Evolutionary conservation across 1,140 invertebrate species (phyloP), one percentile per base, ranked within the genome.

Genomic region (Megalopta genalis): DNA sequence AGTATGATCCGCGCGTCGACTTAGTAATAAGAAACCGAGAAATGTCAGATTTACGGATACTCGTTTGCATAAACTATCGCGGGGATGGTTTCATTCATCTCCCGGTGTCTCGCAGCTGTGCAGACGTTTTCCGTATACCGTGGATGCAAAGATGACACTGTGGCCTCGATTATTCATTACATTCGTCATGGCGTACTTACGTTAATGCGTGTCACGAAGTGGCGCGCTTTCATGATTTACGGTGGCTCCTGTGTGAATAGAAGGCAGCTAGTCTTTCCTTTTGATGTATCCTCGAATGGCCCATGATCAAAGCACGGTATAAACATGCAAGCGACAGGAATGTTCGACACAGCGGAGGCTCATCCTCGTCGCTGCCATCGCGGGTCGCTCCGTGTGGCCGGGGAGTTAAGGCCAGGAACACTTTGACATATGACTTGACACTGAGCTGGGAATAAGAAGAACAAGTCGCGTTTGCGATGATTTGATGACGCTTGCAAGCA

Each of bases 171-270:
- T 72, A 72, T 72, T 78, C 60, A 64, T 72, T 72, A 64, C 68
- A 57, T 54, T 78, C 49, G 68, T 72, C 46, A 46, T 57, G 37
- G 37, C 25, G 69, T 72, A 57, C 46, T 78, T 78, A 78, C 25
- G n/a, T 37, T 72, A 78, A 78, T 72, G 69, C 37, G 23, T 52
- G 54, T 23, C 76, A 49, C 49, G 37, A 78, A 78, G 46, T 57
- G 49, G 18, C 49, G 39, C 37, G 69, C 76, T 78, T 78, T 78
- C 76, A 72, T 72, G 76, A 78, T 78, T 78, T 42, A 78, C 32
- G 75, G n/a, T 63, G 6, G 6, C 27, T n/a, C 23, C 76, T 57
- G 60, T 54, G 49, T 72, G 60, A 78, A 62, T 64, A 78, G 49
- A 21, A 57, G 54, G 63, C 68, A 46, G 37, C 25, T 23, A 62